Base-by-base conservation (phyloP, 2,797 vertebrate species). In the Peromyscus melanophrys region DNA sequence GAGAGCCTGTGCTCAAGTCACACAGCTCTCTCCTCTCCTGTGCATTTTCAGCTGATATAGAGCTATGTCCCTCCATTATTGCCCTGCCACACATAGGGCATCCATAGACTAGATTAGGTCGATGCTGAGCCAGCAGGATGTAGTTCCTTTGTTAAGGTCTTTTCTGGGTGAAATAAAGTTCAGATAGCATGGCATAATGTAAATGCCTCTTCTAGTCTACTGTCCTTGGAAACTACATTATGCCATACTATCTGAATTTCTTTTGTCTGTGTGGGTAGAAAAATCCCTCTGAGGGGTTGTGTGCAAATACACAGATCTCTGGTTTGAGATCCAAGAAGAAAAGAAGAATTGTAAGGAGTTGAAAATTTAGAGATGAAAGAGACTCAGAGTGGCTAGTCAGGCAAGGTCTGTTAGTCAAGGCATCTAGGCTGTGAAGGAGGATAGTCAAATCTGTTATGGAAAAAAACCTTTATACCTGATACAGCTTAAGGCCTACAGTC, bases 241-340 rank as follows among this genome's bases (percentile, higher is more conserved):
- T 94, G 34, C 43, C 63, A 90, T 84, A 78, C 21, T 10, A 61
- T 91, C 43, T 12, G 29, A 85, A 67, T 43, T 67, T 67, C 21
- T 65, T 85, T 85, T 85, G 19, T 55, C 37, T 88, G 4, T 49
- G 31, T 65, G 11, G 4, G 5, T 27, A 89, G 43, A 37, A 75
- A 29, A 63, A 37, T 55, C 76, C 13, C 34, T n/a, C n/a, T 12
- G 10, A 10, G 21, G 46, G 31, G 9, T 11, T 37, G 34, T 21
- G 0, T 86, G 52, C 75, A 92, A 61, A 25, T 34, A 81, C 27
- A 46, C 29, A 69, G 34, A 27, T 8, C 27, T 12, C 25, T 7
- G 6, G 76, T 77, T 89, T 84, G 73, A 94, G 49, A 96, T 92
- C 29, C n/a, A 90, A 40, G 55, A 67, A 29, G 29, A 90, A 61